Percentiles rank a stretch among this genome's conserved stretches.
Evolutionary conservation across 2,113 vertebrate genomes (phyloP).

Genomic region (Cebidichthys violaceus): DNA sequence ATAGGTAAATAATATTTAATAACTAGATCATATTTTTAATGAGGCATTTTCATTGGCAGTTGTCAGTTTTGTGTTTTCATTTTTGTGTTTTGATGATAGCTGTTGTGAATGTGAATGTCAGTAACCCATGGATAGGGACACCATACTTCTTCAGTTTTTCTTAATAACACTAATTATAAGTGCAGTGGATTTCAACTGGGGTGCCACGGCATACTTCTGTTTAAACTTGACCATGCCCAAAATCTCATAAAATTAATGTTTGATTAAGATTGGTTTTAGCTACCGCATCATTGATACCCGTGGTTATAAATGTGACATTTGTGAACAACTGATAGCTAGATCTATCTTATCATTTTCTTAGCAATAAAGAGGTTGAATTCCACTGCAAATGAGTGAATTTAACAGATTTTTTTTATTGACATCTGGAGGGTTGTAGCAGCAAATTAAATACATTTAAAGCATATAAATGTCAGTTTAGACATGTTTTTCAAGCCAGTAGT

Average conservation of each 20-base stretch:
- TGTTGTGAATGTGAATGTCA: background rate
- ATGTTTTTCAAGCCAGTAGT: background rate
- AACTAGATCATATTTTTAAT: background rate
- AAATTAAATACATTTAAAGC: background rate
- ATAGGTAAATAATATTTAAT: slow-evolving; percentile 55
- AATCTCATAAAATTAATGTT: background rate
- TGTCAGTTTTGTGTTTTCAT: background rate
- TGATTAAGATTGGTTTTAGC: background rate
- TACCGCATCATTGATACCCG: background rate
- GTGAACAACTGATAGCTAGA: no score
- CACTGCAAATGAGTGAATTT: background rate
- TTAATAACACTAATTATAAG: background rate
- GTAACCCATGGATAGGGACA: background rate
- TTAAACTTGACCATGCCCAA: background rate
- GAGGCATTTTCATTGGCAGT: background rate
- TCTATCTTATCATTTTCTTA: background rate
- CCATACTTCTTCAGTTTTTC: background rate
- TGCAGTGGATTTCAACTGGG: background rate
- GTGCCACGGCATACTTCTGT: background rate
- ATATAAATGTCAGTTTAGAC: background rate
- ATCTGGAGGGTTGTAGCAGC: background rate
- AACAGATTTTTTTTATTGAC: background rate
- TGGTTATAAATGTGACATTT: background rate
- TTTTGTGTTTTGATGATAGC: background rate
- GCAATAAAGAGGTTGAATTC: background rate